Base-by-base conservation (phyloP, 2,888 invertebrate genomes). In the Julus scanicus region DNA sequence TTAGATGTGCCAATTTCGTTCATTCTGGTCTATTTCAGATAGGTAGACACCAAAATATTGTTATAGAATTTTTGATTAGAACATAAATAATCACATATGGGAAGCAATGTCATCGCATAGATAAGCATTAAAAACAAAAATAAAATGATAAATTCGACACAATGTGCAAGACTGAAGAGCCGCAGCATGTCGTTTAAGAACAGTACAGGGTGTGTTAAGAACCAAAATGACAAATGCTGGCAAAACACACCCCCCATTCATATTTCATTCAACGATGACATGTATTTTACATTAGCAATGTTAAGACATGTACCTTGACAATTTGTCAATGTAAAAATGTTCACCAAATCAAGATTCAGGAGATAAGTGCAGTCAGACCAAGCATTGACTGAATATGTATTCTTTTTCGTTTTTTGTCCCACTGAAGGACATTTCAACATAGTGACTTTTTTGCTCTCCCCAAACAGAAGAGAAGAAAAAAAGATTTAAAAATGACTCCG, bases 251-350 rank as follows among this genome's bases (percentile, higher is more conserved):
- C 71, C 20, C 11, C 29, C 29, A 57, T 48, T 11, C 15, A 29
- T 71, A 71, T 71, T 71, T n/a, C 71, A 71, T 9, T 71, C 71
- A 29, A 29, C 29, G 29, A 71, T 9, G 20, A 71, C 71, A 71
- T 29, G 71, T 8, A 71, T 71, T 71, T 71, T 71, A 8, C 71
- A 71, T 71, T 71, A 71, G 71, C 71, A n/a, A 71, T 29, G 71
- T 29, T 29, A 29, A 29, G 71, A 29, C 29, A 71, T 29, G 29
- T 29, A 29, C 29, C 20, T n/a, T n/a, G 5, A 71, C 29, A 9
- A 20, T 71, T 29, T 71, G 71, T 71, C 29, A 71, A 71, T 71
- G 71, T 71, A 71, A 71, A 29, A 17, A 71, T 29, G 71, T n/a
- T n/a, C 29, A n/a, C 71, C 11, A 29, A 29, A 71, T 71, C 29